A percentile compares a stretch with the other conserved stretches of the same genome.
These are phyloP conservation scores for Choloepus hoffmanni DNA, from an alignment of 2,113 vertebrate genomes.

Conservation along the genomic window DNA sequence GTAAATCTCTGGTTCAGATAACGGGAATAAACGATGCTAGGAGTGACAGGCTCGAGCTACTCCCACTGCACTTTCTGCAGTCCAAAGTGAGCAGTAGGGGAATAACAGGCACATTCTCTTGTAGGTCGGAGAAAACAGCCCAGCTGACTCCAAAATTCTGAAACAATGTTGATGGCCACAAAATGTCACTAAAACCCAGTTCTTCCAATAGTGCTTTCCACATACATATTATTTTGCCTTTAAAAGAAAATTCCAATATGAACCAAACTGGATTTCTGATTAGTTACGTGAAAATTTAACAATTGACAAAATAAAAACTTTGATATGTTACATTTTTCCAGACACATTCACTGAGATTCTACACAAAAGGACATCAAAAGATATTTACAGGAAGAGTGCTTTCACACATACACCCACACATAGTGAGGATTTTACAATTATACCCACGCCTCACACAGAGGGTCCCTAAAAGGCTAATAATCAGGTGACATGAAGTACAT, in stretches of 20 bases:
- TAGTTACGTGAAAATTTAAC: neutral
- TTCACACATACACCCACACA: neutral
- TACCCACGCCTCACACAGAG: neutral
- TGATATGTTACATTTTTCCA: conserved; percentile 52
- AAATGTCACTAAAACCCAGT: conserved; percentile 11
- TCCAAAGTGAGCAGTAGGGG: neutral
- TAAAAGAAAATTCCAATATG: conserved; percentile 15
- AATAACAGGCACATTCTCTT: conserved; percentile 56
- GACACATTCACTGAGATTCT: conserved; percentile 61
- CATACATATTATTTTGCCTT: neutral
- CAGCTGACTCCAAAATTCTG: neutral
- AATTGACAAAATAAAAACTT: conserved; percentile 56
- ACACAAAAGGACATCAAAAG: conserved; percentile 72
- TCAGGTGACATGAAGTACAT: conserved; percentile 9
- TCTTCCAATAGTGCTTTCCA: neutral
- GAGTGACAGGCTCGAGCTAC: neutral
- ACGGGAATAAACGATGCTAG: neutral
- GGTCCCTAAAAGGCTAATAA: conserved; percentile 9
- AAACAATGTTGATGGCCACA: neutral
- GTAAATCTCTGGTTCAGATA: neutral
- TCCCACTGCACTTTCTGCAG: too few species aligned
- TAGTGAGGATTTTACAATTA: conserved; percentile 43
- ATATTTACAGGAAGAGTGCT: conserved; percentile 73
- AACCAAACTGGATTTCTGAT: conserved; percentile 28
- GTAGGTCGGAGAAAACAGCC: neutral